Percentiles rank a stretch among this genome's conserved stretches.
These are phyloP conservation scores for Parazoanthus atlanticus DNA, from an alignment of 92 coral and sea anemone genomes.

Conservation along the genomic window DNA sequence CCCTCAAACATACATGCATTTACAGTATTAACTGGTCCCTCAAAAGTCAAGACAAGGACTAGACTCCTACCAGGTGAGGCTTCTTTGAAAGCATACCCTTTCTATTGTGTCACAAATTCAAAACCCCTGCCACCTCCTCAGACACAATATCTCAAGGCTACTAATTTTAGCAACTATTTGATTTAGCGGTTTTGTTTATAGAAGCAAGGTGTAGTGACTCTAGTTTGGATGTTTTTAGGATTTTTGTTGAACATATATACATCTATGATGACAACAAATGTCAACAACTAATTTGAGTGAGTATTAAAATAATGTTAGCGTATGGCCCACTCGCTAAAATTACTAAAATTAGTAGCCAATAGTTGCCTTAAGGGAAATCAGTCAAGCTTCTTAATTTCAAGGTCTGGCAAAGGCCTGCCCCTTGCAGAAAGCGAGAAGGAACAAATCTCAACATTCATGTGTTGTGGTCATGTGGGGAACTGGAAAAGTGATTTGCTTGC, in stretches of 20 bases:
- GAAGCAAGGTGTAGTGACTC: conserved; percentile 25
- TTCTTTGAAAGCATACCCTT: conserved; percentile 23
- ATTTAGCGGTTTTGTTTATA: conserved; percentile 20
- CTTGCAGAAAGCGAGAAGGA: conserved; percentile 39
- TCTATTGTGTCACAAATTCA: conserved; percentile 18
- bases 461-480: conserved; percentile 33
- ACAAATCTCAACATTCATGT: conserved; percentile 29
- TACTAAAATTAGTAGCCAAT: conserved; percentile 12
- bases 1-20: conserved; percentile 34
- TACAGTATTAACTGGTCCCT: conserved; percentile 35
- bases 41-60: not conserved
- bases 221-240: conserved; percentile 8
- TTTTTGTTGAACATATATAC: conserved; percentile 17
- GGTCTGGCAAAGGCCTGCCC: conserved; percentile 24
- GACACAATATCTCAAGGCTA: conserved; percentile 17
- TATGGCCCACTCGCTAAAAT: conserved; percentile 5
- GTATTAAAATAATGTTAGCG: not conserved
- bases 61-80: conserved; percentile 34
- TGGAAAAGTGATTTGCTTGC: conserved; percentile 43
- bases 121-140: conserved; percentile 14
- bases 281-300: not conserved
- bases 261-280: conserved; percentile 19
- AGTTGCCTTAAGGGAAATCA: conserved; percentile 21
- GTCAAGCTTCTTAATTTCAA: conserved; percentile 28
- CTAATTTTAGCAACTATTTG: not conserved